Conservation (phyloP, 2,888 invertebrate genomes). For the Neocrepidodera transversa region DNA sequence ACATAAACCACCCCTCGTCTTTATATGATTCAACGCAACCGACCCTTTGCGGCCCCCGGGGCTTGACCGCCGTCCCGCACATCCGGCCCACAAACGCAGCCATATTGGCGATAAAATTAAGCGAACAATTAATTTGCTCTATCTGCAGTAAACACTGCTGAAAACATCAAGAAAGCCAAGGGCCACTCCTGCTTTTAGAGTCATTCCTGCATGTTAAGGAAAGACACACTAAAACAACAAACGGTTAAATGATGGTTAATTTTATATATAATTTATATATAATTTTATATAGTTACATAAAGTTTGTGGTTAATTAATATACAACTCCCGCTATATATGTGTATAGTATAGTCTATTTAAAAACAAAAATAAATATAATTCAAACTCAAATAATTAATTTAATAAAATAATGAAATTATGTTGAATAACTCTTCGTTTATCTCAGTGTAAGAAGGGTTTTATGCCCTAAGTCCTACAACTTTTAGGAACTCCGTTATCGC, state of each 20-base stretch:
- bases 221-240: slow-evolving; percentile 2
- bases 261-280: neutral
- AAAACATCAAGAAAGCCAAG: slow-evolving; percentile 11
- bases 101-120: slow-evolving; percentile 50
- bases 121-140: slow-evolving; percentile 49
- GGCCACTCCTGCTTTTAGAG: slow-evolving; percentile 14
- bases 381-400: no score
- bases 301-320: neutral
- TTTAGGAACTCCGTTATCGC: slow-evolving; percentile 22
- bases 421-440: neutral
- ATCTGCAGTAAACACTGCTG: slow-evolving; percentile 45
- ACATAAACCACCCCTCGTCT: slow-evolving; percentile 18
- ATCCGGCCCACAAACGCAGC: slow-evolving; percentile 35
- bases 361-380: neutral
- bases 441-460: slow-evolving; percentile 1
- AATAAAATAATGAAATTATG: neutral
- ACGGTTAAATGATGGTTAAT: no score
- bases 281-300: neutral
- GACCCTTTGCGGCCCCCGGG: slow-evolving; percentile 25
- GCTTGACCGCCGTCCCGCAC: slow-evolving; percentile 43
- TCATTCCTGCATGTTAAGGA: slow-evolving; percentile 11
- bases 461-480: slow-evolving; percentile 10
- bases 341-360: no score
- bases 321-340: no score
- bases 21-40: slow-evolving; percentile 14